A percentile compares a stretch with the other conserved stretches of the same genome.
phyloP scores from a whole-genome alignment of 2,113 vertebrate genomes.

The Urocolius indicus region DNA sequence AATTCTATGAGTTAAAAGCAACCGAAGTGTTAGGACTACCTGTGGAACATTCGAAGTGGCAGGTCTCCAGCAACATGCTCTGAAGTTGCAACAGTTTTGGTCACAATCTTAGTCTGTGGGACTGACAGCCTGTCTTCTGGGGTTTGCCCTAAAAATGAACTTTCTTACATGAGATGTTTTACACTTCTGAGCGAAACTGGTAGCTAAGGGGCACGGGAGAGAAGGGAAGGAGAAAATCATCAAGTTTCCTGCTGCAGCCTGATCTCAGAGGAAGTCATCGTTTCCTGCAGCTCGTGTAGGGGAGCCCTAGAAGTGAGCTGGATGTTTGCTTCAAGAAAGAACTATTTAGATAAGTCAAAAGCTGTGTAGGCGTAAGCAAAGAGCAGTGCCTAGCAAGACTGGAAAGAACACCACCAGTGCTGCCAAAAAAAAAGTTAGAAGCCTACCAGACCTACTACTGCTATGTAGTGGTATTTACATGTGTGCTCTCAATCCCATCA shows the following conservation, averaged over 20 bases:
- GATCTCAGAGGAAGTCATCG: conserved; percentile 32
- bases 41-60: background rate
- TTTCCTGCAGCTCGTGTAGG: conserved; percentile 32
- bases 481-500: background rate
- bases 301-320: background rate
- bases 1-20: background rate
- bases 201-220: background rate
- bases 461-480: rapidly evolving
- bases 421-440: background rate
- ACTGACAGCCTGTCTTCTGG: background rate
- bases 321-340: background rate
- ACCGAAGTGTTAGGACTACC: background rate
- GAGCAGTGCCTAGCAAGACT: background rate
- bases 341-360: background rate
- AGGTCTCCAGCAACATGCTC: background rate
- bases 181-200: background rate
- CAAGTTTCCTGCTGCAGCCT: conserved; percentile 22
- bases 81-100: background rate
- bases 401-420: background rate
- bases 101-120: background rate
- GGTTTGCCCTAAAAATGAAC: background rate
- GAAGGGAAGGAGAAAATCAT: background rate
- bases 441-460: background rate
- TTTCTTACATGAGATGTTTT: background rate
- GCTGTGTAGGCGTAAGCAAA: background rate